Base-by-base conservation (phyloP, 92 coral and sea anemone genomes). In the Actinostola sp. region DNA sequence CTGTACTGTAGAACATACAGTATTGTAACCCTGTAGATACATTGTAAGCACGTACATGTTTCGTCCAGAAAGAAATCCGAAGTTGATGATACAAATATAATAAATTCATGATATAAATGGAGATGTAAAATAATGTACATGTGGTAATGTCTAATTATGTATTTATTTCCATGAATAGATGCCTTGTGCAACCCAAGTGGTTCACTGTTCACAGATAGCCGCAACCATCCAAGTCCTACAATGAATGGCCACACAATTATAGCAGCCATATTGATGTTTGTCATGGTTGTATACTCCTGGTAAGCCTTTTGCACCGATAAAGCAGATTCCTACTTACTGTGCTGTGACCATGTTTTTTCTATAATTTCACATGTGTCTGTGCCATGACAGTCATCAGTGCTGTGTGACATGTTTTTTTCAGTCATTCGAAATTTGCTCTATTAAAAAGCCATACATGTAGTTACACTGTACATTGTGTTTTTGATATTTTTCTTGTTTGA, bases 231-330 rank as follows among this genome's bases (percentile, higher is more conserved):
- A 25, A 55, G 83, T 12, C 93, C 97, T 41, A 88, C 94, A 17
- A 59, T 91, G 70, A 81, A 86, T 39, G 91, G 94, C 31, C 93
- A 92, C 71, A 84, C 98, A 26, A 76, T 88, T 20, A 56, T 94
- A 52, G 98, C 98, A 2, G 98, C 98, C 16, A 61, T 83, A 19
- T 75, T 88, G 55, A 94, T 94, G 97, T 88, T 94, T 68, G 85
- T 79, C 67, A 88, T 94, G 98, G 96, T 94, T 8, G 92, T 94
- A 29, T 94, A 94, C 75, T 91, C 95, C 27, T 91, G 98, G 98
- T 94, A 76, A 69, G 92, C 78, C 32, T 15, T 26, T 6, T 45
- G 17, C 38, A 14, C 12, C n/a, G 15, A n/a, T 53, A 23, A 19
- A 53, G 27, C 8, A 53, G 2, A 19, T n/a, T 2, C 54, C 54